phyloP scores from a whole-genome alignment of 2,888 invertebrate species.

The Conops quadrifasciatus region DNA sequence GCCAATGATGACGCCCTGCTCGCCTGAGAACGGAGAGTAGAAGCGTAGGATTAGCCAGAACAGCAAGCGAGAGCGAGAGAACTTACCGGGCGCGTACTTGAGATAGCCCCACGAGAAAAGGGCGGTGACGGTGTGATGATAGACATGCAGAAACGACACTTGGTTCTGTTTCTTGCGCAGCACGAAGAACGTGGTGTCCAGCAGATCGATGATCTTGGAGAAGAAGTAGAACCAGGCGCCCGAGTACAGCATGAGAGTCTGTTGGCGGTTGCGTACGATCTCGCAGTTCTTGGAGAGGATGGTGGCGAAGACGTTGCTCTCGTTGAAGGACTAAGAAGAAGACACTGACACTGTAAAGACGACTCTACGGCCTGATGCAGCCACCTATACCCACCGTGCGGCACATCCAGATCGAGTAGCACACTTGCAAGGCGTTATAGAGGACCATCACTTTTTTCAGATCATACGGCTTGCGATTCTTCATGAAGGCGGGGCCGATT shows the following conservation, averaged over 20 bases:
- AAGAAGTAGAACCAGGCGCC: constrained; percentile 86
- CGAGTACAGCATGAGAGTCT: constrained; percentile 67
- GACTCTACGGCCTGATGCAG: neutral
- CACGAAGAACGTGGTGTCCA: constrained; percentile 94
- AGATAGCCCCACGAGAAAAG: constrained; percentile 92
- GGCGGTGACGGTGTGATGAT: constrained; percentile 96
- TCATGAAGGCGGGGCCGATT: constrained; percentile 80
- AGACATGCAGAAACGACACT: constrained; percentile 89
- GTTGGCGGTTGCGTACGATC: constrained; percentile 56
- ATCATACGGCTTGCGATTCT: constrained; percentile 76
- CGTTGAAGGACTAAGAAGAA: constrained; percentile 53
- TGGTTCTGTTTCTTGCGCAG: constrained; percentile 90
- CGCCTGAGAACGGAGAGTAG: constrained; percentile 71
- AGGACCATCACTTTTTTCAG: constrained; percentile 76
- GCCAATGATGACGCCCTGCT: constrained; percentile 87
- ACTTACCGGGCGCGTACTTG: constrained; percentile 80
- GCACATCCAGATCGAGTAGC: constrained; percentile 80
- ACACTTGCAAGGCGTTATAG: constrained; percentile 90
- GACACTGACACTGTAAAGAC: neutral
- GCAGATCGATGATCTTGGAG: constrained; percentile 88
- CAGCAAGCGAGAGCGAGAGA: neutral
- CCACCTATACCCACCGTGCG: constrained; percentile 55
- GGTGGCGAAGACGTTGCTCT: constrained; percentile 58
- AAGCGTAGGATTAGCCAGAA: no score
- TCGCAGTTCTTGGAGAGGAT: constrained; percentile 60